These are phyloP conservation scores for Corythornis vintsioides DNA, from an alignment of 2,113 vertebrate genomes.

Conservation along the genomic window DNA sequence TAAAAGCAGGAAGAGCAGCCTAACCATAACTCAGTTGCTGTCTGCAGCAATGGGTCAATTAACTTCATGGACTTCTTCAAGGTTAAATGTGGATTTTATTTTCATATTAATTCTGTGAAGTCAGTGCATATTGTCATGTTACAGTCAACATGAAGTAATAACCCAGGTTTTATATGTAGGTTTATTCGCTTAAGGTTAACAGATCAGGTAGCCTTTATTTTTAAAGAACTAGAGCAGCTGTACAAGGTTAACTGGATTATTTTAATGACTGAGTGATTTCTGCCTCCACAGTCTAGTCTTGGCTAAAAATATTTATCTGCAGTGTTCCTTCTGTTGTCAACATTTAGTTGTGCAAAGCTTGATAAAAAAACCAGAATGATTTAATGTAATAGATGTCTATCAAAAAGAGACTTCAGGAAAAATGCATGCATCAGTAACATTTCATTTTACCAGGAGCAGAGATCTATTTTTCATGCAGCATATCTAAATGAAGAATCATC, in stretches of 20 bases:
- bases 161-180: background rate
- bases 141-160: background rate
- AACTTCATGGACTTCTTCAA: background rate
- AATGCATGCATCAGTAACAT: constrained; percentile 39
- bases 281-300: background rate
- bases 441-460: constrained; percentile 42
- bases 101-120: background rate
- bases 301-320: constrained; percentile 40
- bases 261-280: background rate
- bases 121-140: background rate
- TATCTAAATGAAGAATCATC: constrained; percentile 32
- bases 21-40: background rate
- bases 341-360: background rate
- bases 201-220: background rate
- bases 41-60: background rate
- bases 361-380: background rate
- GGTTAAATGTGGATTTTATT: background rate
- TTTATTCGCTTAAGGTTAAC: background rate
- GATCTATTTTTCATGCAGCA: constrained; percentile 21
- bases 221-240: background rate
- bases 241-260: constrained; percentile 5
- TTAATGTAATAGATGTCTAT: constrained; percentile 33
- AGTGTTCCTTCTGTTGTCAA: background rate
- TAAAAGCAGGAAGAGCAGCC: background rate
- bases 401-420: constrained; percentile 44